Conservation (phyloP, 2,888 invertebrate genomes). For the Listrodromus nycthemerus region DNA sequence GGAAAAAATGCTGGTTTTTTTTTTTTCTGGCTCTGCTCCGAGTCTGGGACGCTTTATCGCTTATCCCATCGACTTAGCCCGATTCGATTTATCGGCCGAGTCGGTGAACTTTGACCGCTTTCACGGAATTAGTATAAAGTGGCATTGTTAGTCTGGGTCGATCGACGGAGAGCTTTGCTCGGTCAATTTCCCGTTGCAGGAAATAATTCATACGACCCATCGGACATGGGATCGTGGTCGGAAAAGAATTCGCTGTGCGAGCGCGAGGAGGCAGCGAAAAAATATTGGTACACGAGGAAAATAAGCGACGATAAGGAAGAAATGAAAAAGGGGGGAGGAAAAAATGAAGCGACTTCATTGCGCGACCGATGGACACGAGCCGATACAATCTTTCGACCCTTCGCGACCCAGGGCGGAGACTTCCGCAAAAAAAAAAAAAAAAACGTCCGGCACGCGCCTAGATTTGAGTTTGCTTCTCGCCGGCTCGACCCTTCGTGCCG, state of each 20-base stretch:
- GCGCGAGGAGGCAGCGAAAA: slow-evolving; percentile 3
- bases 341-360: slow-evolving; percentile 3
- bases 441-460: not conserved
- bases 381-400: slow-evolving; percentile 32
- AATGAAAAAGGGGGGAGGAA: not conserved
- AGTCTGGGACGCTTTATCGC: not conserved
- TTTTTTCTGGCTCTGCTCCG: not conserved
- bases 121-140: slow-evolving; percentile 69
- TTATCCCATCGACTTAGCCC: slow-evolving; percentile 18
- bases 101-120: slow-evolving; percentile 33
- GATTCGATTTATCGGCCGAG: slow-evolving; percentile 64
- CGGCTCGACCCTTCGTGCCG: not conserved
- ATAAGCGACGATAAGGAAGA: not conserved
- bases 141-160: slow-evolving; percentile 31
- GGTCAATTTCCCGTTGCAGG: slow-evolving; percentile 65
- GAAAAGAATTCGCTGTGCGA: slow-evolving; percentile 5
- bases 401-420: not conserved
- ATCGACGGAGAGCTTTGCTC: slow-evolving; percentile 51
- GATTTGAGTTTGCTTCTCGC: not conserved
- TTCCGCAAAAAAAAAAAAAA: too few relatives aligned
- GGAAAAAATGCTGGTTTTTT: not conserved
- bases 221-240: slow-evolving; percentile 13
- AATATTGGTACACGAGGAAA: not conserved
- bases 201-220: slow-evolving; percentile 69
- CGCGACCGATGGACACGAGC: slow-evolving; percentile 23